Conservation (phyloP, 2,113 vertebrate species). For the Danionella cerebrum region DNA sequence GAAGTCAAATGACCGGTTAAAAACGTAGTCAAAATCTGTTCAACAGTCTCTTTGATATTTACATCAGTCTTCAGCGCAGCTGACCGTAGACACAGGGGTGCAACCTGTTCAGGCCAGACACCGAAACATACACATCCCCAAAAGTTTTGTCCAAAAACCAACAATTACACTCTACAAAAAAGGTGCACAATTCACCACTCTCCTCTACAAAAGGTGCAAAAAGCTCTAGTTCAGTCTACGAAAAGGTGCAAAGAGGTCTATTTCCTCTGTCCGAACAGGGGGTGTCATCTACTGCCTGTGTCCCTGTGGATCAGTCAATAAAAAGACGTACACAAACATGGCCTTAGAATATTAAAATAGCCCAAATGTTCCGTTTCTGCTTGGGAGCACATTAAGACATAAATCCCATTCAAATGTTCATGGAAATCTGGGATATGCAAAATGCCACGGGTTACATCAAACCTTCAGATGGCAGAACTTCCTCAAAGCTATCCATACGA, state of each 20-base stretch:
- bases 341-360: not conserved
- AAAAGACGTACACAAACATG: not conserved
- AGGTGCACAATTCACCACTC: conserved; percentile 35
- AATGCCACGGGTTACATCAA: conserved; percentile 16
- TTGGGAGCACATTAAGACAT: not conserved
- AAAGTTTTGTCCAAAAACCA: conserved; percentile 26
- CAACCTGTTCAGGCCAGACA: conserved; percentile 1
- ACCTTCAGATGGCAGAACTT: not conserved
- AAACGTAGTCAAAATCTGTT: conserved; percentile 53
- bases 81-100: not conserved
- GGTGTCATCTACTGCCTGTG: not conserved
- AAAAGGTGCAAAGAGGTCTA: conserved; percentile 60
- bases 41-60: conserved; percentile 60
- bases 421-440: conserved; percentile 34
- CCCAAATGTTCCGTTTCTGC: not conserved
- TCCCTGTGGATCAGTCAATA: conserved; percentile 20
- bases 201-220: conserved; percentile 57
- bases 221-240: conserved; percentile 61
- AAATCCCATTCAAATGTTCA: conserved; percentile 20
- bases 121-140: conserved; percentile 11
- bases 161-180: conserved; percentile 29
- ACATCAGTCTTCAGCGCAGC: conserved; percentile 43
- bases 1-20: conserved; percentile 33
- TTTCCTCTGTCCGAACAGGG: conserved; percentile 32
- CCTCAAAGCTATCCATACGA: not conserved